phyloP scores from a whole-genome alignment of 2,888 invertebrate genomes.

The Ochropleura plecta region DNA sequence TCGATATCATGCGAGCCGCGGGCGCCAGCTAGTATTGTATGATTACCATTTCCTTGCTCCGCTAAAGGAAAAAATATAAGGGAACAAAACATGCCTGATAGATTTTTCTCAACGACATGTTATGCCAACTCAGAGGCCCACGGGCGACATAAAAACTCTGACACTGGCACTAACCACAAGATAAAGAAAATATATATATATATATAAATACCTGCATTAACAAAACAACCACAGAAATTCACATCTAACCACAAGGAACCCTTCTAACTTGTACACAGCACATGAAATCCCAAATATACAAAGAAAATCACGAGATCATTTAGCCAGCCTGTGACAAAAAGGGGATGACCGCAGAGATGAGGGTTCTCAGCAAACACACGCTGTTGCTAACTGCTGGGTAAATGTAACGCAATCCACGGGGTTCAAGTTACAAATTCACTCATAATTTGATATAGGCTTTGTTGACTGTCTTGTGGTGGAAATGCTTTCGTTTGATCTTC shows the following conservation, averaged over 20 bases:
- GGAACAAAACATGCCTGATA: too few relatives aligned
- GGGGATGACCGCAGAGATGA: slow-evolving; percentile 45
- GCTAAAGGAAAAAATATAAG: too few relatives aligned
- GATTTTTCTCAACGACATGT: too few relatives aligned
- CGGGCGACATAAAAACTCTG: too few relatives aligned
- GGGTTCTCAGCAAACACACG: slow-evolving; percentile 42
- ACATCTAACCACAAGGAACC: neutral
- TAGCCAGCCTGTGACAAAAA: slow-evolving; percentile 42
- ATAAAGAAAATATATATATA: too few relatives aligned
- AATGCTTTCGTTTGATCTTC: slow-evolving; percentile 14
- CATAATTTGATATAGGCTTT: slow-evolving; percentile 44
- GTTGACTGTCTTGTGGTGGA: slow-evolving; percentile 15
- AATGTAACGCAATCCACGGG: slow-evolving; percentile 39
- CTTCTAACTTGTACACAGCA: slow-evolving; percentile 8
- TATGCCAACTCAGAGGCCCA: too few relatives aligned
- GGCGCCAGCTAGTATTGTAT: too few relatives aligned
- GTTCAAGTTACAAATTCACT: slow-evolving; percentile 47
- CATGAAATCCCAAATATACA: slow-evolving; percentile 17
- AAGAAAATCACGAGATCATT: slow-evolving; percentile 38
- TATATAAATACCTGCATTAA: neutral
- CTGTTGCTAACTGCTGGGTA: slow-evolving; percentile 31
- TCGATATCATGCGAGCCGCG: too few relatives aligned
- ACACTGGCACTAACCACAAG: too few relatives aligned
- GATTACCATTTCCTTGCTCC: too few relatives aligned
- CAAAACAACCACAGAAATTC: neutral